A percentile compares a stretch with the other conserved stretches of the same genome.
These are phyloP conservation scores for Penaeus indicus DNA, from an alignment of 1,140 invertebrate genomes.

Conservation along the genomic window DNA sequence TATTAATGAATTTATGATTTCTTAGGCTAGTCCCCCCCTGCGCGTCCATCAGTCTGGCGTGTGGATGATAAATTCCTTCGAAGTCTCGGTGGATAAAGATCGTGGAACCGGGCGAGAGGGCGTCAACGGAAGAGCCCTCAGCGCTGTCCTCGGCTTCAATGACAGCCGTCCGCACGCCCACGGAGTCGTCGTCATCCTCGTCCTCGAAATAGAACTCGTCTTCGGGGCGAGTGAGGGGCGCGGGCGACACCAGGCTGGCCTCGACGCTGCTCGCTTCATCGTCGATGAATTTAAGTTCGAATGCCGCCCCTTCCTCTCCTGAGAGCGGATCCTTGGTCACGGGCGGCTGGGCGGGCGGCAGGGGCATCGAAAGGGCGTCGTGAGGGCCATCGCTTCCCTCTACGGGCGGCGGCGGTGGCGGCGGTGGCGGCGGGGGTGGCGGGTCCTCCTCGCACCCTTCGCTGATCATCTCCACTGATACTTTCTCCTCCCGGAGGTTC, in stretches of 20 bases:
- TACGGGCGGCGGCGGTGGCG: too few relatives aligned
- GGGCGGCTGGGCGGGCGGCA: neutral
- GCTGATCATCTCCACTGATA: too few relatives aligned
- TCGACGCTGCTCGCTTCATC: constrained; percentile 44
- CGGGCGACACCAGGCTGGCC: constrained; percentile 36
- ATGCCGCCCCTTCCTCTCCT: constrained; percentile 25
- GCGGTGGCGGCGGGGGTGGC: too few relatives aligned
- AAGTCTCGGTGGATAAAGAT: neutral
- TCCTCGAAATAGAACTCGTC: neutral
- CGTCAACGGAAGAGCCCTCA: neutral
- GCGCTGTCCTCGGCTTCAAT: neutral
- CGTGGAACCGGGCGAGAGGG: neutral
- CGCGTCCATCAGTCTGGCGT: neutral
- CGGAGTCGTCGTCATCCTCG: too few relatives aligned
- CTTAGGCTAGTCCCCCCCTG: neutral
- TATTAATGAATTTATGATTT: neutral
- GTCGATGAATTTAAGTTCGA: constrained; percentile 57
- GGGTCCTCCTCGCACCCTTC: too few relatives aligned
- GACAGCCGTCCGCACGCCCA: too few relatives aligned
- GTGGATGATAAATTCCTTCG: neutral
- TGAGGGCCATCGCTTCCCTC: neutral
- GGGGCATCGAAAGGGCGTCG: neutral
- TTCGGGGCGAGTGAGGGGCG: neutral
- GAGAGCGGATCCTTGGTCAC: neutral
- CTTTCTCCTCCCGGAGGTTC: too few relatives aligned